These are phyloP conservation scores for Choloepus didactylus DNA, from an alignment of 2,797 vertebrate species.

Conservation along the genomic window DNA sequence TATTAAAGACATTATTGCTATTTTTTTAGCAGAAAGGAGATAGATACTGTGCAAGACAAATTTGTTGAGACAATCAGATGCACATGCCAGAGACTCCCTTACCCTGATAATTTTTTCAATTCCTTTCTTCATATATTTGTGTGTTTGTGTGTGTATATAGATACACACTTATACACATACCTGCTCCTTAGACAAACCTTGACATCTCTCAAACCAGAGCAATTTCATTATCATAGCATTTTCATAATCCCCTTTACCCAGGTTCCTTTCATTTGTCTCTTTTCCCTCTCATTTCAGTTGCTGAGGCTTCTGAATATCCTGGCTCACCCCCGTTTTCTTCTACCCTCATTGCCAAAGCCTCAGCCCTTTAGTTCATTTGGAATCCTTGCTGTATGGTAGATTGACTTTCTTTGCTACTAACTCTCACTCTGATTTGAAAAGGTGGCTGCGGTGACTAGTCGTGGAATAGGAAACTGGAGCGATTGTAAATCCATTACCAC, in stretches of 20 bases:
- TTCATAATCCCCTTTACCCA: neutral
- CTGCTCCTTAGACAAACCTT: neutral
- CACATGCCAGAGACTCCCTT: neutral
- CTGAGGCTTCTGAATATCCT: neutral
- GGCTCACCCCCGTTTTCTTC: neutral
- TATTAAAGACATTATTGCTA: neutral
- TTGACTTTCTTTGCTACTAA: slow-evolving; percentile 72
- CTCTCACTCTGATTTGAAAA: slow-evolving; percentile 85
- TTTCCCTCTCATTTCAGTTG: neutral
- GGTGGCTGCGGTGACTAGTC: slow-evolving; percentile 97
- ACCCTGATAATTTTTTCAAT: neutral
- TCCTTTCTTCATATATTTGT: neutral
- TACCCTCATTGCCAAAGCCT: neutral
- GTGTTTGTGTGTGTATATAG: fast-evolving
- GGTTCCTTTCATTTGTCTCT: neutral
- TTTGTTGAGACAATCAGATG: neutral
- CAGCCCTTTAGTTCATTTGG: neutral
- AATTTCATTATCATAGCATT: neutral
- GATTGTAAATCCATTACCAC: slow-evolving; percentile 95
- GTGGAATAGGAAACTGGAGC: slow-evolving; percentile 96
- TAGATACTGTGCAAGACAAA: neutral
- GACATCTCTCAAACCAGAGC: neutral
- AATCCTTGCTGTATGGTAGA: neutral
- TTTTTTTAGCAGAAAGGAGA: neutral
- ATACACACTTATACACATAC: neutral